phyloP scores from a whole-genome alignment of 2,888 invertebrate genomes.

The Plagiodera versicolora region DNA sequence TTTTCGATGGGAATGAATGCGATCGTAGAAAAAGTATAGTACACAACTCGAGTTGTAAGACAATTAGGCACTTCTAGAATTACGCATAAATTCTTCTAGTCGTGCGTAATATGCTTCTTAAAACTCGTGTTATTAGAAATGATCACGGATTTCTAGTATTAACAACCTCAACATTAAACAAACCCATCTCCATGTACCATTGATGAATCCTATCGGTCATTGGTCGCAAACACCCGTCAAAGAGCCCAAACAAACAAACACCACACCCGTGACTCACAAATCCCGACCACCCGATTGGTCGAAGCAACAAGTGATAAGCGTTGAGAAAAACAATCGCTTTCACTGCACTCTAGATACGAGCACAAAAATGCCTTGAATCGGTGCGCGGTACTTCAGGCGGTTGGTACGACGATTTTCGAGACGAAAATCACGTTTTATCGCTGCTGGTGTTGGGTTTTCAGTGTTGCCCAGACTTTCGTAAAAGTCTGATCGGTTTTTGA shows the following conservation, averaged over 20 bases:
- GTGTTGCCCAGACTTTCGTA: background rate
- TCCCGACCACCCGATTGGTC: background rate
- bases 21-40: too few species aligned
- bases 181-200: background rate
- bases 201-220: constrained; percentile 5
- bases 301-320: constrained; percentile 11
- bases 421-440: background rate
- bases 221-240: constrained; percentile 1
- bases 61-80: too few species aligned
- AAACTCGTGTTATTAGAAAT: too few species aligned
- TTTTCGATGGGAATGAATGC: too few species aligned
- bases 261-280: constrained; percentile 6
- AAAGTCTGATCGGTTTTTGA: constrained; percentile 16
- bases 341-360: background rate
- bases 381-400: too few species aligned
- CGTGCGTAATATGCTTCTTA: too few species aligned
- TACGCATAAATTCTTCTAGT: too few species aligned
- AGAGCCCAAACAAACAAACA: constrained; percentile 7
- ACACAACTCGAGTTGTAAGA: too few species aligned
- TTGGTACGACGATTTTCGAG: background rate
- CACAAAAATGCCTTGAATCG: too few species aligned
- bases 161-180: too few species aligned
- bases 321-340: constrained; percentile 12
- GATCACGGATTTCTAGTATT: too few species aligned
- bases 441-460: background rate